Conservation (phyloP, 2,888 invertebrate genomes). For the Vanessa cardui region DNA sequence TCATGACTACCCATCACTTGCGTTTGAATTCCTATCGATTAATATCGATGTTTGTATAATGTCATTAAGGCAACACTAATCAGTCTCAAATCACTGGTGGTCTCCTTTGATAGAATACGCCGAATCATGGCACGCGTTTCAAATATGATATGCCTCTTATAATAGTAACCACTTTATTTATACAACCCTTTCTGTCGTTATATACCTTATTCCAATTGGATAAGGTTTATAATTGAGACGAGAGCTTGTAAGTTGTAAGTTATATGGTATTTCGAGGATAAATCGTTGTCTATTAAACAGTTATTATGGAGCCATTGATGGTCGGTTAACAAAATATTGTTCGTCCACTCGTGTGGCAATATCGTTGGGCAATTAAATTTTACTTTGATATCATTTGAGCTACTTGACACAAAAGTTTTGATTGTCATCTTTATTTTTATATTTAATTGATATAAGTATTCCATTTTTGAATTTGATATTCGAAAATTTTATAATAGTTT, state of each 20-base stretch:
- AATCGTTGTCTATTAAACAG: conserved; percentile 77
- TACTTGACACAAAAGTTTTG: conserved; percentile 15
- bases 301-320: conserved; percentile 75
- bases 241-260: conserved; percentile 3
- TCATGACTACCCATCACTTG: conserved; percentile 3
- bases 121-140: conserved; percentile 81
- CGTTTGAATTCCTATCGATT: conserved; percentile 12
- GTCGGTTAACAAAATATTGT: conserved; percentile 79
- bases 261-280: conserved; percentile 54
- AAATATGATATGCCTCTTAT: conserved; percentile 78
- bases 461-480: background rate
- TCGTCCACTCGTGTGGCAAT: conserved; percentile 58
- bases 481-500: too few species aligned
- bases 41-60: conserved; percentile 35
- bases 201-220: conserved; percentile 16
- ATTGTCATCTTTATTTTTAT: conserved; percentile 1
- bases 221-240: conserved; percentile 40
- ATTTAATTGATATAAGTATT: background rate
- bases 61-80: conserved; percentile 45
- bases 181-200: conserved; percentile 30
- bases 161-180: conserved; percentile 46
- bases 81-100: conserved; percentile 73
- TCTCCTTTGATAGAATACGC: conserved; percentile 78
- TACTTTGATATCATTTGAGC: conserved; percentile 18
- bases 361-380: conserved; percentile 47